Conservation (phyloP, 2,888 invertebrate species). For the Periphyllus acericola region DNA sequence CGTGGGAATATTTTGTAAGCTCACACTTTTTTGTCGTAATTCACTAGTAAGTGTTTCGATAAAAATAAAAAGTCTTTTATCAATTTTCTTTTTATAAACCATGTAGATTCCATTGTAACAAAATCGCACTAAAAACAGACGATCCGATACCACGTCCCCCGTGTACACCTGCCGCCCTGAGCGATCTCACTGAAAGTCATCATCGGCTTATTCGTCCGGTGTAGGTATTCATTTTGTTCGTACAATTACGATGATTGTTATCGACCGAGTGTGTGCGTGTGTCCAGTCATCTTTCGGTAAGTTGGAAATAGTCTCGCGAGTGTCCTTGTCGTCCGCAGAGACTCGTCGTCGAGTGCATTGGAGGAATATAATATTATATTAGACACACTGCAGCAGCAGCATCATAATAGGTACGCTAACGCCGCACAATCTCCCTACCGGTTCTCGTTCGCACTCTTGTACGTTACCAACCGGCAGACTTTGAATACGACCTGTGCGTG, state of each 20-base stretch:
- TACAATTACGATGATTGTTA: not conserved
- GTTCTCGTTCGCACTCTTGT: constrained; percentile 14
- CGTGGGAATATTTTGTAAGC: no score
- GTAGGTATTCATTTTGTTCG: no score
- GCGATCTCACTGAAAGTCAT: not conserved
- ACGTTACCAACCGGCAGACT: constrained; percentile 1
- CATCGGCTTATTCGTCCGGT: not conserved
- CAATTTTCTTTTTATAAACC: no score
- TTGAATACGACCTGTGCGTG: not conserved
- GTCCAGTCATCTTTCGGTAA: not conserved
- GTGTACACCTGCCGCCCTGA: no score
- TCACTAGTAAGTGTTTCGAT: no score
- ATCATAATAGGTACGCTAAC: not conserved
- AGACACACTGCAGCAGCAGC: not conserved
- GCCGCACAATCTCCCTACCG: constrained; percentile 43
- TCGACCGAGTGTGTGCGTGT: not conserved
- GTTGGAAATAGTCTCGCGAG: not conserved
- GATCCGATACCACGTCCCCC: no score
- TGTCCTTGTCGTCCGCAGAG: constrained; percentile 18
- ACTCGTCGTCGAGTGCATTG: constrained; percentile 2
- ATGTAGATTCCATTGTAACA: no score
- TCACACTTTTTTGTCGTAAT: no score
- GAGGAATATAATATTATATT: not conserved
- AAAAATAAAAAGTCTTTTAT: no score
- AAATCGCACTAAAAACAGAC: no score